Evolutionary conservation across 2,113 vertebrate genomes (phyloP).

Genomic region (Varanus salvator): DNA sequence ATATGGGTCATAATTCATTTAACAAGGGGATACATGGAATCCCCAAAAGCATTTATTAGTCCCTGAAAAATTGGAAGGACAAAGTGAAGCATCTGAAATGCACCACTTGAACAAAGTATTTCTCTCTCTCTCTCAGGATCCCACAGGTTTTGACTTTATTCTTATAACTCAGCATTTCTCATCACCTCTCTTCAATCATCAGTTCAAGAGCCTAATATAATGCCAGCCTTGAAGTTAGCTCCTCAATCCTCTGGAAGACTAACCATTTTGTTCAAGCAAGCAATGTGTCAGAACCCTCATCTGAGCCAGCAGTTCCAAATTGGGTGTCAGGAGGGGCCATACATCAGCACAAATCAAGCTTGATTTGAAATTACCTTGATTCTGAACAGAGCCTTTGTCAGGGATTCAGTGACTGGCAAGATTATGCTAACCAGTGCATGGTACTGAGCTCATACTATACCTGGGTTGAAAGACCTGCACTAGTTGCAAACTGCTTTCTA

Average conservation of each 20-base stretch:
- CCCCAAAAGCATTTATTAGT: constrained; percentile 25
- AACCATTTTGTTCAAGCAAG: constrained; percentile 7
- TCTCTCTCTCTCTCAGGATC: constrained; percentile 14
- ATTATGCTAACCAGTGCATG: background rate
- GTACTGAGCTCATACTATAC: too few species aligned
- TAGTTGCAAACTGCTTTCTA: too few species aligned
- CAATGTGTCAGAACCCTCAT: background rate
- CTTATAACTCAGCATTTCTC: constrained; percentile 9
- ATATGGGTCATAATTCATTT: constrained; percentile 20
- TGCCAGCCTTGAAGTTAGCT: constrained; percentile 7
- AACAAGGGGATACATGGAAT: background rate
- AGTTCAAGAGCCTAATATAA: background rate
- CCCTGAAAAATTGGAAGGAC: constrained; percentile 18
- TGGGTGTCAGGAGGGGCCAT: background rate
- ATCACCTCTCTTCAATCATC: constrained; percentile 6
- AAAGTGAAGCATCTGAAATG: background rate
- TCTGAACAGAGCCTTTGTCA: background rate
- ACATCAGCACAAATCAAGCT: background rate
- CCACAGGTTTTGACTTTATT: background rate
- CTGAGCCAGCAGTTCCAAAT: background rate
- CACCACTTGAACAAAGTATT: constrained; percentile 19
- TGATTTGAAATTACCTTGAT: background rate
- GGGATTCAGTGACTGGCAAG: background rate
- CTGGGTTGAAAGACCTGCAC: too few species aligned
- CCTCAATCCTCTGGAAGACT: background rate